Percentiles rank a stretch among this genome's conserved stretches.
Evolutionary conservation across 2,113 vertebrate genomes (phyloP).

Genomic region (Ophiodon elongatus): DNA sequence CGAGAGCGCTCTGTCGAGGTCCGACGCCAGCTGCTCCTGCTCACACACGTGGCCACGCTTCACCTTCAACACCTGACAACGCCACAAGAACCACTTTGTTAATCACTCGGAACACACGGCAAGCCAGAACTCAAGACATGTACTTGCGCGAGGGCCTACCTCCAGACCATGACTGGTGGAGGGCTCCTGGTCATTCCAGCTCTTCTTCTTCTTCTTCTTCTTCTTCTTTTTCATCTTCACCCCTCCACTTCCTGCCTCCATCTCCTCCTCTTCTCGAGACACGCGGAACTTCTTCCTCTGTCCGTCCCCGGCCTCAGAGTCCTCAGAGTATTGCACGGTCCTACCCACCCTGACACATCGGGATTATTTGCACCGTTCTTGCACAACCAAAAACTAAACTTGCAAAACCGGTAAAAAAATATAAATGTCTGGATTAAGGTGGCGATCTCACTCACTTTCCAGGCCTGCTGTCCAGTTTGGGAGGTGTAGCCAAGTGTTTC

Average conservation of each 20-base stretch:
- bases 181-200: slow-evolving; percentile 89
- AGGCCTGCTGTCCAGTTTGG: slow-evolving; percentile 91
- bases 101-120: not conserved
- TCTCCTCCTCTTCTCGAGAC: slow-evolving; percentile 86
- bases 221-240: slow-evolving; percentile 85
- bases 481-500: slow-evolving; percentile 89
- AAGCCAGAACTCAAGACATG: not conserved
- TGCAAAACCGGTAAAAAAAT: not conserved
- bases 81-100: not conserved
- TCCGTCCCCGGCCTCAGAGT: slow-evolving; percentile 91
- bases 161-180: slow-evolving; percentile 88
- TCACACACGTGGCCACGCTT: slow-evolving; percentile 89
- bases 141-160: slow-evolving; percentile 79
- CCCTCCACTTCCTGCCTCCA: slow-evolving; percentile 74
- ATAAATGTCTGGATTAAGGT: not conserved
- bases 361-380: not conserved
- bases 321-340: slow-evolving; percentile 90
- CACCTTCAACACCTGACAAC: slow-evolving; percentile 84
- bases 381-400: not conserved
- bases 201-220: slow-evolving; percentile 83
- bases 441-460: slow-evolving; percentile 87
- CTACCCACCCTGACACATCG: slow-evolving; percentile 86
- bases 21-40: slow-evolving; percentile 95
- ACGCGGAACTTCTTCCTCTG: slow-evolving; percentile 89
- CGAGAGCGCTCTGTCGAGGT: slow-evolving; percentile 93